Evolutionary conservation across 2,888 invertebrate genomes (phyloP).

Genomic region (Eupeodes latifasciatus): DNA sequence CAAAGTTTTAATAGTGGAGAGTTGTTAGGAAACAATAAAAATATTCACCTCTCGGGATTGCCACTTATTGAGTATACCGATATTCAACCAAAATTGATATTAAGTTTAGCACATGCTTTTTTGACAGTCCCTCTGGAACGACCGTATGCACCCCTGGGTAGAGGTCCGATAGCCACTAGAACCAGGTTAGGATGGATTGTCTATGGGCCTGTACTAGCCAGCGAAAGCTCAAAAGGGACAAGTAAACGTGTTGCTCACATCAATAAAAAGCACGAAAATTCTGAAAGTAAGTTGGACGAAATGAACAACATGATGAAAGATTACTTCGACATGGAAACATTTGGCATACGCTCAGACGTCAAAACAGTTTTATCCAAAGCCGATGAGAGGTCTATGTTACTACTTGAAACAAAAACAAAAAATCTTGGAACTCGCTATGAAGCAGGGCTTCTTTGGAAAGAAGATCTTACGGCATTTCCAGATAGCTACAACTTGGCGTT

Average conservation of each 20-base stretch:
- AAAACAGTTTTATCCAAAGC: not conserved
- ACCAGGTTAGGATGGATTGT: conserved; percentile 1
- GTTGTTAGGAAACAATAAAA: not conserved
- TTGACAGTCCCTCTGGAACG: conserved; percentile 44
- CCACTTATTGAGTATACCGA: conserved; percentile 42
- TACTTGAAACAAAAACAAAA: conserved; percentile 9
- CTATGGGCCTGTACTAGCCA: conserved; percentile 5
- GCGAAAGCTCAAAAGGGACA: not conserved
- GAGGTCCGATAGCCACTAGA: not conserved
- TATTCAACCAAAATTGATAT: conserved; percentile 50
- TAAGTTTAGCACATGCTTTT: conserved; percentile 46
- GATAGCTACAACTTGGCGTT: conserved; percentile 58
- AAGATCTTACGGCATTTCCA: conserved; percentile 17
- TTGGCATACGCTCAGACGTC: not conserved
- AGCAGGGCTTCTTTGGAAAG: conserved; percentile 51
- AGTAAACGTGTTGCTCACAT: not conserved
- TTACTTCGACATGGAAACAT: conserved; percentile 7
- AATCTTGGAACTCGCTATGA: conserved; percentile 21
- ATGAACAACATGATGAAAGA: not conserved
- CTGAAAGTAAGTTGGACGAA: not conserved
- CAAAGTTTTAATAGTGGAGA: conserved; percentile 21
- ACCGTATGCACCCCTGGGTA: conserved; percentile 13
- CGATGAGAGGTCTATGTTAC: not conserved
- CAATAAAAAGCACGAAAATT: too few relatives aligned
- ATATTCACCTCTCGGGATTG: conserved; percentile 5